These are phyloP conservation scores for Chaetogeoica ovagalla DNA, from an alignment of 2,888 invertebrate species.

Conservation along the genomic window DNA sequence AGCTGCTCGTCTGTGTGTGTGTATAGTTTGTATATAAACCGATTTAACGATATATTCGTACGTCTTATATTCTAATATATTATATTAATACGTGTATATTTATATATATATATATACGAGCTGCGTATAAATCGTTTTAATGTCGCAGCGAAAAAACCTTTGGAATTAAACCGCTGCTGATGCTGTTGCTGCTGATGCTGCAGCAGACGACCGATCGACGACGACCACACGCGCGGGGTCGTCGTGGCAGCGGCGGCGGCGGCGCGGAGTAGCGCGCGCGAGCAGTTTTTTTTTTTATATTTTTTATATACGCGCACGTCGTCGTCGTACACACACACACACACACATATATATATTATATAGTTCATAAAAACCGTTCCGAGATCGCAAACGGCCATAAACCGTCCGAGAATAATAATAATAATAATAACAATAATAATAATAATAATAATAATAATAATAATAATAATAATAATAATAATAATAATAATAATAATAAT, in stretches of 20 bases:
- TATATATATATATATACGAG: too few species aligned
- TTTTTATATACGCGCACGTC: too few species aligned
- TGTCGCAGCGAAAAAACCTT: background rate
- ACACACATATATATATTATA: background rate
- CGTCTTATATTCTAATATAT: too few species aligned
- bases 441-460: background rate
- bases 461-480: background rate
- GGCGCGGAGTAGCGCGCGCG: too few species aligned
- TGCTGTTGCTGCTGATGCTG: too few species aligned
- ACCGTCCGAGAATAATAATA: background rate
- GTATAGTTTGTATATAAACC: too few species aligned
- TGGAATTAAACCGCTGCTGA: slow-evolving; percentile 6
- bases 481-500: background rate
- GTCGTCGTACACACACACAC: too few species aligned
- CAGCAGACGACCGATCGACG: background rate
- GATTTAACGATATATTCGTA: too few species aligned
- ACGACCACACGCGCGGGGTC: slow-evolving; percentile 17
- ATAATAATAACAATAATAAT: too few species aligned
- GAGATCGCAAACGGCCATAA: slow-evolving; percentile 20
- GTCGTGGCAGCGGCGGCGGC: background rate
- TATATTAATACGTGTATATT: too few species aligned
- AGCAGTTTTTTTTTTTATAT: too few species aligned
- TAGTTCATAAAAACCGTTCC: slow-evolving; percentile 31
- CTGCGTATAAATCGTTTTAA: background rate
- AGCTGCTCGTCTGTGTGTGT: too few species aligned